Evolutionary conservation across 2,113 vertebrate genomes (phyloP).

Genomic region (Lepidiolamprologus cunningtoni): DNA sequence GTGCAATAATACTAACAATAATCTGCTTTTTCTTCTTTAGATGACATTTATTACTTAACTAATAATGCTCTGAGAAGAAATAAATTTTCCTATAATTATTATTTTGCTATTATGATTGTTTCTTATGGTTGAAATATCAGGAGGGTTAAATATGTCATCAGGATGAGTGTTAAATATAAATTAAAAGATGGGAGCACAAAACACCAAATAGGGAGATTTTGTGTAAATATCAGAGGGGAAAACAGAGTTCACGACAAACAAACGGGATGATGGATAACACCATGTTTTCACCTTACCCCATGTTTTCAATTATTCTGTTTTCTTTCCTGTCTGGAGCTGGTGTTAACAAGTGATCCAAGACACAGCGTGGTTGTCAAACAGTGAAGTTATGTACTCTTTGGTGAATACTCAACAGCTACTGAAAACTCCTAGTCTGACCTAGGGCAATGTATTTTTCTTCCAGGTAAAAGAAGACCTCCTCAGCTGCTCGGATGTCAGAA

Average conservation of each 20-base stretch:
- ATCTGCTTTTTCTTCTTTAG: neutral
- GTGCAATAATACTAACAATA: neutral
- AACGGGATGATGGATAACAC: neutral
- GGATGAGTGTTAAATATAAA: neutral
- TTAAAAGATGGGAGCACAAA: neutral
- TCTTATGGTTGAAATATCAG: neutral
- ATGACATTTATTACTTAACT: neutral
- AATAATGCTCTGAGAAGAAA: neutral
- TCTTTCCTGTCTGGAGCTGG: neutral
- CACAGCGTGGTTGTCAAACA: conserved; percentile 20
- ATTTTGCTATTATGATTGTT: neutral
- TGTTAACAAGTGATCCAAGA: neutral
- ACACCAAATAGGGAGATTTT: neutral
- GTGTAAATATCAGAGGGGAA: neutral
- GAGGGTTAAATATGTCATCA: neutral
- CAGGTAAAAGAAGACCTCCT: conserved; percentile 12
- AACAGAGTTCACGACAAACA: neutral
- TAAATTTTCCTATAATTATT: neutral
- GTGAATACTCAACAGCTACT: neutral
- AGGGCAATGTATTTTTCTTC: conserved; percentile 3
- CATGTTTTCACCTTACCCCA: neutral
- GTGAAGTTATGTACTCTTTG: neutral
- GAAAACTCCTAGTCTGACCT: neutral
- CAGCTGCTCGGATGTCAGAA: neutral
- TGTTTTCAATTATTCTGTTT: neutral